Percentiles rank a stretch among this genome's conserved stretches.
Conservation (phyloP, 2,888 invertebrate species). For the Ceratothoa steindachneri region DNA sequence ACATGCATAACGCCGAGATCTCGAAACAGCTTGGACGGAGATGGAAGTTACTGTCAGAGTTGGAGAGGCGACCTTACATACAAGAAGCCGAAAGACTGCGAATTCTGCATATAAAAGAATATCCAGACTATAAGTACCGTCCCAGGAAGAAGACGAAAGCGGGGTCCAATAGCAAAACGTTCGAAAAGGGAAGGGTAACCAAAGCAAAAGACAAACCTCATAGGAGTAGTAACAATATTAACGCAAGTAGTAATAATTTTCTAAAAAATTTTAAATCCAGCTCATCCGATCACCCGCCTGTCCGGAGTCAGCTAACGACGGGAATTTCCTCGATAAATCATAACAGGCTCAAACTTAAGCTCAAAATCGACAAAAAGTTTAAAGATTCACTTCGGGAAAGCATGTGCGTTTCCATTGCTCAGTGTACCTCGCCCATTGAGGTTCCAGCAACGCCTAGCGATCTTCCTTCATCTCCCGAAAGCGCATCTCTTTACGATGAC, state of each 20-base stretch:
- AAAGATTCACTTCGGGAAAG: constrained; percentile 50
- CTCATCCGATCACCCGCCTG: constrained; percentile 25
- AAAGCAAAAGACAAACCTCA: constrained; percentile 41
- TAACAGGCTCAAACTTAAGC: constrained; percentile 59
- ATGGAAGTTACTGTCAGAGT: constrained; percentile 46
- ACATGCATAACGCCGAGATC: constrained; percentile 99
- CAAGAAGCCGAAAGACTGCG: constrained; percentile 46
- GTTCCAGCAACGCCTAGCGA: constrained; percentile 43
- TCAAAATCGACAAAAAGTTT: constrained; percentile 59
- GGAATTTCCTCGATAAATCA: constrained; percentile 49
- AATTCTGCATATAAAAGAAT: constrained; percentile 46
- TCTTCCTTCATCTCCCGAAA: constrained; percentile 48
- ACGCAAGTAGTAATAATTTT: constrained; percentile 23
- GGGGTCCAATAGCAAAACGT: constrained; percentile 25
- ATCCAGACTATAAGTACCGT: constrained; percentile 48
- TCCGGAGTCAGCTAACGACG: constrained; percentile 25
- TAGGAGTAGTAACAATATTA: background rate
- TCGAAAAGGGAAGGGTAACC: constrained; percentile 44
- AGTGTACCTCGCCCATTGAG: constrained; percentile 42
- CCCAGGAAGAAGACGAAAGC: constrained; percentile 47
- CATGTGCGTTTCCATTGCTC: constrained; percentile 41
- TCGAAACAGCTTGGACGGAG: constrained; percentile 75
- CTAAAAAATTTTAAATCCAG: constrained; percentile 38
- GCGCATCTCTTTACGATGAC: constrained; percentile 46
- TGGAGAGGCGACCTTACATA: constrained; percentile 42